Conservation (phyloP, 2,113 vertebrate genomes). For the Peromyscus leucopus region DNA sequence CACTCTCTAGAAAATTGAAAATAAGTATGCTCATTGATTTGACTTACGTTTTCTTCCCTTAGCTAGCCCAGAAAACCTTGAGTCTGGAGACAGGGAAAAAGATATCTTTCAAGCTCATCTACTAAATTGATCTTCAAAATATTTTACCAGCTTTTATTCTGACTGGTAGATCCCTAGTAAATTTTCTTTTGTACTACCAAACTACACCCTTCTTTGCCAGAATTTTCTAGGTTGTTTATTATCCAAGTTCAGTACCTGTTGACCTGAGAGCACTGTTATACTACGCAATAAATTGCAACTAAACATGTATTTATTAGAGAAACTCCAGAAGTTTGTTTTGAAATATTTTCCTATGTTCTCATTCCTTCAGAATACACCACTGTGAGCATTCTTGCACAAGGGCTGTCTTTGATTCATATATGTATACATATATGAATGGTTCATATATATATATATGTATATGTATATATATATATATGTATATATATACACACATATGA, state of each 20-base stretch:
- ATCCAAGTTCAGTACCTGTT: constrained; percentile 51
- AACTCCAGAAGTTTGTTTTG: constrained; percentile 43
- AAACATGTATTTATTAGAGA: constrained; percentile 44
- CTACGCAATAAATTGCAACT: constrained; percentile 32
- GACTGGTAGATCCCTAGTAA: constrained; percentile 58
- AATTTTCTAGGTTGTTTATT: constrained; percentile 53
- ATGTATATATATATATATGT: too few species aligned
- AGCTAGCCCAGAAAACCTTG: neutral
- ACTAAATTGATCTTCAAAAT: constrained; percentile 46
- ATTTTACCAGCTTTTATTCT: constrained; percentile 57
- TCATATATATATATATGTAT: too few species aligned
- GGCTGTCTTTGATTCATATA: constrained; percentile 36
- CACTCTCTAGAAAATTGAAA: neutral
- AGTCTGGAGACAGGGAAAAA: neutral
- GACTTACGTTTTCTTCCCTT: neutral
- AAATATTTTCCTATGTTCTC: constrained; percentile 44
- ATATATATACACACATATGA: too few species aligned
- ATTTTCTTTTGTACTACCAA: constrained; percentile 62
- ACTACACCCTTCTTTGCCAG: neutral
- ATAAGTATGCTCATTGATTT: constrained; percentile 5
- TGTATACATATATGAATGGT: too few species aligned
- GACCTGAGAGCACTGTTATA: neutral
- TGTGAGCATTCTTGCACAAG: neutral
- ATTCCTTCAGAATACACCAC: constrained; percentile 48
- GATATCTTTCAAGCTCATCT: constrained; percentile 25